Conservation (phyloP, 2,888 invertebrate species). For the Tridacna crocea region DNA sequence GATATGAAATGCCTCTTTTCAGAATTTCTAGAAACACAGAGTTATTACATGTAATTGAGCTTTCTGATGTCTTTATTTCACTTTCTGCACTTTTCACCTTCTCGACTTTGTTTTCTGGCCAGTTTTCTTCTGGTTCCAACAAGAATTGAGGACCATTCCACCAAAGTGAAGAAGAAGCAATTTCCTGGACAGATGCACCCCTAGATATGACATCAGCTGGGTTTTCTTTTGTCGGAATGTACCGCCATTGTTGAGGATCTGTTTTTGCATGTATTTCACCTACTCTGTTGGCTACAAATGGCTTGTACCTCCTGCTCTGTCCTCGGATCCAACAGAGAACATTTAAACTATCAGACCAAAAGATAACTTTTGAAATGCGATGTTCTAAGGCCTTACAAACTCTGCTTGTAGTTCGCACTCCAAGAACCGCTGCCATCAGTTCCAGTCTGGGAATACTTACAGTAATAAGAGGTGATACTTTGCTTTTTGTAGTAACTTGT, state of each 20-base stretch:
- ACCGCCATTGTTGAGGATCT: constrained; percentile 13
- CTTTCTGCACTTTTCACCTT: too few species aligned
- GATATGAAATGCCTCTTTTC: neutral
- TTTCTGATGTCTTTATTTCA: too few species aligned
- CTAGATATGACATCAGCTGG: constrained; percentile 33
- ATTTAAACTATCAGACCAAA: constrained; percentile 47
- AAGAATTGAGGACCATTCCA: constrained; percentile 35
- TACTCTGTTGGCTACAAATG: constrained; percentile 32
- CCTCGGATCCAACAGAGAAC: constrained; percentile 28
- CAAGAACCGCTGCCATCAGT: constrained; percentile 35
- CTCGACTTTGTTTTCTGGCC: constrained; percentile 36
- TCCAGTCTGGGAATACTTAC: constrained; percentile 35
- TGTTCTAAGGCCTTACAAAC: constrained; percentile 3
- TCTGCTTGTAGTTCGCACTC: constrained; percentile 2
- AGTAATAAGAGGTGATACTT: constrained; percentile 38
- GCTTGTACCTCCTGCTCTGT: constrained; percentile 28
- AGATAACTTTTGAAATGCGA: neutral
- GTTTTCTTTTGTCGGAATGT: constrained; percentile 24
- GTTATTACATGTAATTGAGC: neutral
- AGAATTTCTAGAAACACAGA: neutral
- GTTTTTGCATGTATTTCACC: constrained; percentile 28
- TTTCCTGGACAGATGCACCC: neutral
- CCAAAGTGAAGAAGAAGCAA: constrained; percentile 7
- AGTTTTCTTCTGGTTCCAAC: neutral
- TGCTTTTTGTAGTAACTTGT: constrained; percentile 35